Conservation (phyloP, 2,888 invertebrate genomes). For the Drosophila anomelani region DNA sequence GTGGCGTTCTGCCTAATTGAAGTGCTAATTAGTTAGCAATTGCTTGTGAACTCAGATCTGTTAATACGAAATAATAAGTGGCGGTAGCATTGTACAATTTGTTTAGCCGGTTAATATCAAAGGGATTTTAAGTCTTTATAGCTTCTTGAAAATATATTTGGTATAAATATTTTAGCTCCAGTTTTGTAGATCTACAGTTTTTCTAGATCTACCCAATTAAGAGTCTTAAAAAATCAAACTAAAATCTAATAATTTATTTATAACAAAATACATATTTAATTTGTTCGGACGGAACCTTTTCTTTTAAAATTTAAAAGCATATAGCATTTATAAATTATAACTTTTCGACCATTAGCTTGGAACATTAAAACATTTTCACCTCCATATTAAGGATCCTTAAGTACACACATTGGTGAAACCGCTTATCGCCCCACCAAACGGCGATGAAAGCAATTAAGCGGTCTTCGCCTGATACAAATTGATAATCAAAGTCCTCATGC, state of each 20-base stretch:
- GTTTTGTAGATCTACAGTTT: background rate
- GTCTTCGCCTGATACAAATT: constrained; percentile 17
- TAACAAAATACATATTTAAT: background rate
- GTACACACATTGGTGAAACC: background rate
- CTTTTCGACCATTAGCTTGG: too few species aligned
- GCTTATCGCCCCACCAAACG: background rate
- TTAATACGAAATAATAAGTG: background rate
- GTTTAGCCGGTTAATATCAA: background rate
- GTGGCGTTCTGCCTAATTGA: background rate
- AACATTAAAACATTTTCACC: background rate
- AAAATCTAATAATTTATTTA: background rate
- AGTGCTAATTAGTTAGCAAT: background rate
- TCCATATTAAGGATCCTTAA: background rate
- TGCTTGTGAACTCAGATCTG: background rate
- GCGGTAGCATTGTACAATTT: background rate
- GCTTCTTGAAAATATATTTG: too few species aligned
- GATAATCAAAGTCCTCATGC: constrained; percentile 32
- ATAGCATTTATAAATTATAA: background rate
- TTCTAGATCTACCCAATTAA: background rate
- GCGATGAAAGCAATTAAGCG: constrained; percentile 1
- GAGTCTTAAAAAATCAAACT: background rate
- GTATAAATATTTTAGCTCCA: too few species aligned
- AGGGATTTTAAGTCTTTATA: too few species aligned
- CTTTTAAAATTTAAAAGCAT: background rate
- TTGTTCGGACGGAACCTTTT: too few species aligned